Evolutionary conservation across 2,113 vertebrate genomes (phyloP), one percentile per base, ranked within the genome.

Genomic region (Microtus oregoni): DNA sequence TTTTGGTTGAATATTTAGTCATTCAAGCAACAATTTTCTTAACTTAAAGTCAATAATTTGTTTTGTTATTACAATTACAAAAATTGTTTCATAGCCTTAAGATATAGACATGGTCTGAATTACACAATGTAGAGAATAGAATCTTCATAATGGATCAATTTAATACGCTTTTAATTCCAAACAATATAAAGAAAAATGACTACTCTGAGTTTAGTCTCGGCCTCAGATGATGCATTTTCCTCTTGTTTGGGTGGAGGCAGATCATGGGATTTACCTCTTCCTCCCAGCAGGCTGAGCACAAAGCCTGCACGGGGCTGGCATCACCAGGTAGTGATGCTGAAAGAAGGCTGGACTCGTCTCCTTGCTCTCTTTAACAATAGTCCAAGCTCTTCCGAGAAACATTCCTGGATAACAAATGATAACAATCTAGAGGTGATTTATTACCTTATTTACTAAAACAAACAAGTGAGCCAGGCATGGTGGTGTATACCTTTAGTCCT

Each of bases 401-500:
- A 97, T 97, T 96, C 93, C 97, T 97, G 98, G 98, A 98, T 99
- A 98, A 99, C 99, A 99, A 55, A 47, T 98, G 98, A 97, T 99
- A 98, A 98, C 98, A 97, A 67, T 98, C 96, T 98, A 99, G 99
- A 99, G 98, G 98, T 99, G 98, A 99, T 96, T 97, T 98, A 97
- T 67, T 41, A 28, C 93, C 75, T 87, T 15, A 35, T 47, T 89
- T 70, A 65, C 50, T 52, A 86, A 63, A 55, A 32, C 79, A 76
- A 76, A 28, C 38, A 28, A 38, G 9, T 2, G 52, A 35, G 50
- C 13, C 22, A 28, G 52, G 24, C 81, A 63, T 63, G n/a, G 52
- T 63, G n/a, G 11, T 83, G 7, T 9, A 83, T 55, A 38, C 79
- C 81, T 61, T 63, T 63, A 63, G 41, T 83, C 8, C 11, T 26